phyloP scores from a whole-genome alignment of 2,888 invertebrate genomes.

The Scelioninae gen. 1 region DNA sequence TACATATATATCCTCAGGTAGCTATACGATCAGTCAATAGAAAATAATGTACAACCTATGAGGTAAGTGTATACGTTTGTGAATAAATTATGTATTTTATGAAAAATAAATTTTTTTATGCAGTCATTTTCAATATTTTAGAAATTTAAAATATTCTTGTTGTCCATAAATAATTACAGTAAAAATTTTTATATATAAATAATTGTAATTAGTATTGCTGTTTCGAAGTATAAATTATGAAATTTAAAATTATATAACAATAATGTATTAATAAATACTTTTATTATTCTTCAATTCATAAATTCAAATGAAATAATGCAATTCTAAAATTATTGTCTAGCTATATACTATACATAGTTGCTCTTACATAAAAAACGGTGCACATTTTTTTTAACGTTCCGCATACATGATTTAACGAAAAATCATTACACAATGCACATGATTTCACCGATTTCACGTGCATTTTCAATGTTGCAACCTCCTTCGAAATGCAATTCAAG shows the following conservation, averaged over 20 bases:
- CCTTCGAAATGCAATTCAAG: constrained; percentile 52
- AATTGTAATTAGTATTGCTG: no score
- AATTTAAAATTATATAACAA: no score
- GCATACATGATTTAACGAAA: constrained; percentile 1
- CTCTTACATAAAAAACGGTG: neutral
- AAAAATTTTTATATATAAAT: no score
- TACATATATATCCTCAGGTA: constrained; percentile 24
- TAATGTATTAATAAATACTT: no score
- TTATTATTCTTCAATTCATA: no score
- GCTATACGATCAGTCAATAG: neutral
- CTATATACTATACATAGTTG: no score
- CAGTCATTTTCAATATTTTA: neutral
- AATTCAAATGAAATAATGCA: no score
- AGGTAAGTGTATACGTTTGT: constrained; percentile 7
- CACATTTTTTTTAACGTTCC: constrained; percentile 1
- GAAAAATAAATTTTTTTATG: no score
- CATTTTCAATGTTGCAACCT: constrained; percentile 42
- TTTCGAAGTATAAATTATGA: no score
- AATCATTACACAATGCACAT: constrained; percentile 21
- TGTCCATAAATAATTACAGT: no score
- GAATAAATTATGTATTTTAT: neutral
- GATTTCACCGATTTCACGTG: constrained; percentile 24
- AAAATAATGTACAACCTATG: constrained; percentile 3
- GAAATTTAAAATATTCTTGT: neutral
- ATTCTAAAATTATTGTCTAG: no score